These are phyloP conservation scores for Hydraecia micacea DNA, from an alignment of 2,888 invertebrate species.

Conservation along the genomic window DNA sequence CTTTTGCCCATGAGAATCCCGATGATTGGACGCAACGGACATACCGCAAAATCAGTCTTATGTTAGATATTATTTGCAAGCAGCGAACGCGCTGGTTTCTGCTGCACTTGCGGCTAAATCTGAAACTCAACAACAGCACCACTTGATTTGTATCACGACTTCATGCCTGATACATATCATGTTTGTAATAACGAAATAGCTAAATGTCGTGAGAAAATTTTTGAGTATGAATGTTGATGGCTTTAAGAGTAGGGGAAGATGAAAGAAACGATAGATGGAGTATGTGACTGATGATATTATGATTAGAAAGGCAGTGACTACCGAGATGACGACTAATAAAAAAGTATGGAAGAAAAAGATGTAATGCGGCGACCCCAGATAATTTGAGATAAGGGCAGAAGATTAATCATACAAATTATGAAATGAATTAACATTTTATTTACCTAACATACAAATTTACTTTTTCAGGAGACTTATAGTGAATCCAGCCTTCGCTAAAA, in stretches of 20 bases:
- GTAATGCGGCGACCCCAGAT: no score
- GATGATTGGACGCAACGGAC: neutral
- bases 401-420: no score
- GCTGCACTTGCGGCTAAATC: neutral
- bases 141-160: neutral
- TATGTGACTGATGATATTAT: no score
- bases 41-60: neutral
- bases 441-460: neutral
- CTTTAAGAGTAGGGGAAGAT: no score
- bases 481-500: slow-evolving; percentile 84
- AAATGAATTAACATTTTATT: neutral
- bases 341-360: no score
- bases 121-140: neutral
- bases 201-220: no score
- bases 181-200: neutral
- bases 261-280: no score
- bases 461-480: slow-evolving; percentile 75
- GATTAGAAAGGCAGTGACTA: no score
- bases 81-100: neutral
- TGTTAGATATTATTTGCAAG: neutral
- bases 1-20: neutral
- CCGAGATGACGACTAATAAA: no score
- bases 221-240: no score
- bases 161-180: neutral
- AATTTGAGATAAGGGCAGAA: no score